Evolutionary conservation across 2,113 vertebrate species (phyloP).

Genomic region (Phrynosoma blainvillii): DNA sequence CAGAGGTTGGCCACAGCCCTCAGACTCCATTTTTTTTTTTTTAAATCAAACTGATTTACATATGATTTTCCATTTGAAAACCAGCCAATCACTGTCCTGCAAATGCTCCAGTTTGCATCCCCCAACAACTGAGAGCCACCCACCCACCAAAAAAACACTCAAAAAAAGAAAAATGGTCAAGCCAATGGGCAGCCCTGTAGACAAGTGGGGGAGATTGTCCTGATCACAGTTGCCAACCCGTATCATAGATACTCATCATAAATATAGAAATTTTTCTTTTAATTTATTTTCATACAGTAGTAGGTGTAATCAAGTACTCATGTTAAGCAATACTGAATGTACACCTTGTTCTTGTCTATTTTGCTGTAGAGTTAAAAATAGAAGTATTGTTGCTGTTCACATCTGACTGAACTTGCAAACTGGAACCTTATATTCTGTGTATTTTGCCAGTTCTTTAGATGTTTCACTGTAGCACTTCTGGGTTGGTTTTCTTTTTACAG

Average conservation of each 20-base stretch:
- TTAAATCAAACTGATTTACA: no score
- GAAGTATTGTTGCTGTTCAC: not conserved
- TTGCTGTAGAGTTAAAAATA: not conserved
- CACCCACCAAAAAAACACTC: no score
- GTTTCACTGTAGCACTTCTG: not conserved
- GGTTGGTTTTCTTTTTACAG: slow-evolving; percentile 65
- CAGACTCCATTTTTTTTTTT: no score
- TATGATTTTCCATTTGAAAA: no score
- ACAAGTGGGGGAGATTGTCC: not conserved
- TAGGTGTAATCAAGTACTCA: not conserved
- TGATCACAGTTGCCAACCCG: not conserved
- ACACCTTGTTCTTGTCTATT: not conserved
- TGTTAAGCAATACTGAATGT: not conserved
- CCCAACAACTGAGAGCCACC: no score
- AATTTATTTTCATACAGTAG: not conserved
- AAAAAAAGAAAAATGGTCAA: no score
- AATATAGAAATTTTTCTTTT: not conserved
- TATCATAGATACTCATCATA: not conserved
- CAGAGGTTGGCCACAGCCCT: no score
- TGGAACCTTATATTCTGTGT: not conserved
- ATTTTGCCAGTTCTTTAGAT: not conserved
- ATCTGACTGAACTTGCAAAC: not conserved
- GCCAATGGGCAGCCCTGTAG: no score
- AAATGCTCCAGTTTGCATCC: no score
- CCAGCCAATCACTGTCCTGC: no score